These are phyloP conservation scores for Gorsachius magnificus DNA, from an alignment of 2,797 vertebrate genomes.

Conservation along the genomic window DNA sequence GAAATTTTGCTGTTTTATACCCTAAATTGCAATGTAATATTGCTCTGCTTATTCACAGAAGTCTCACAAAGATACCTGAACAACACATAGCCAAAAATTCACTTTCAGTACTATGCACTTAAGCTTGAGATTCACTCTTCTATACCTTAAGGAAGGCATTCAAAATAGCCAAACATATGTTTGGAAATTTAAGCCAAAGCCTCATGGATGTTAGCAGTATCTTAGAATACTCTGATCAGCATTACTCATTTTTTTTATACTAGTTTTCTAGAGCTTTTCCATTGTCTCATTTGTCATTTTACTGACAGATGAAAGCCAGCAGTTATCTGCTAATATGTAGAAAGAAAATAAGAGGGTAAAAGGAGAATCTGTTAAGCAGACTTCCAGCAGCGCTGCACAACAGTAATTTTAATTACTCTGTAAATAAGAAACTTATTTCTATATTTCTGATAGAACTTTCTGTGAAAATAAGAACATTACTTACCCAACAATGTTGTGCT, in stretches of 20 bases:
- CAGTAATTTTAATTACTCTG: not conserved
- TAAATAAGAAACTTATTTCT: not conserved
- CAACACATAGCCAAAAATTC: not conserved
- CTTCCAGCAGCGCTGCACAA: not conserved
- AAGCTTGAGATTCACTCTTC: not conserved
- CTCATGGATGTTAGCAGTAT: not conserved
- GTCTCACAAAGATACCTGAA: not conserved
- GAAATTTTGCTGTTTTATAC: not conserved
- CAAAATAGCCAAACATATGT: not conserved
- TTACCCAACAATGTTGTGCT: conserved; percentile 70
- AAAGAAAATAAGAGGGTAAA: not conserved
- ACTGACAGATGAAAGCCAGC: not conserved
- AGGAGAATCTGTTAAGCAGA: not conserved
- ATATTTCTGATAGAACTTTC: not conserved
- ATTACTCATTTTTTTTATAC: not conserved
- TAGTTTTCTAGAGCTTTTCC: not conserved
- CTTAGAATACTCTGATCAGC: not conserved
- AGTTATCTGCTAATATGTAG: not conserved
- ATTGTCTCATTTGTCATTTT: not conserved
- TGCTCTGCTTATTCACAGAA: not conserved
- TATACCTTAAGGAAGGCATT: not conserved
- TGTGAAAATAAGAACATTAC: not conserved
- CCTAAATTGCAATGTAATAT: not conserved
- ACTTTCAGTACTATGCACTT: not conserved
- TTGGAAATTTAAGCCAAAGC: not conserved